Evolutionary conservation across 2,888 invertebrate species (phyloP), one percentile per base, ranked within the genome.

Genomic region (Limulus polyphemus): DNA sequence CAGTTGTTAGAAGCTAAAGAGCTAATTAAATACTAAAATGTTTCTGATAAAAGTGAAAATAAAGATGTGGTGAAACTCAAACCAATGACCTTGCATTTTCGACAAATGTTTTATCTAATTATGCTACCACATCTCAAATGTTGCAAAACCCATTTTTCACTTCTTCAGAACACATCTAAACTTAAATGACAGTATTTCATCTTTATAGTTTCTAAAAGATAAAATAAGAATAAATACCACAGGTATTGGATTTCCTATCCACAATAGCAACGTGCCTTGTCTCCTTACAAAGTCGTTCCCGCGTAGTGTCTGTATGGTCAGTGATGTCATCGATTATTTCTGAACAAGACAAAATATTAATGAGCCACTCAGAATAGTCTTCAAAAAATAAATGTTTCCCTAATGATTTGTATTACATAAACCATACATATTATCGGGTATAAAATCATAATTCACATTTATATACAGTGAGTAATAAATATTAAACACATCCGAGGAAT

Each of bases 311-410:
- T 74, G 87, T 83, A 64, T 84, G 84, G 64, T 83, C 84, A 1
- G 83, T 83, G 66, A 90, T 80, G 74, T 86, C 86, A 71, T 88
- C 88, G 67, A 90, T 80, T 62, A 90, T 82, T 72, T 84, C 87
- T 87, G 71, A 12, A 32, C 32, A 32, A 32, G 32, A 32, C 32
- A 3, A 32, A 32, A 32, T 32, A 32, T 32, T 7, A 32, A 32
- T 32, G 32, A 0, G 7, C 7, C 32, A 32, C 32, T 7, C n/a
- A n/a, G n/a, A n/a, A n/a, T n/a, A n/a, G n/a, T n/a, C 32, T 32
- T 32, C 32, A 32, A 32, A 7, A 32, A 32, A 32, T 32, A 7
- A 32, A 2, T 32, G 32, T 32, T 32, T 32, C 32, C 32, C 32
- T 32, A 32, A 32, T 32, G 3, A 5, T 32, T 32, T 32, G 3